phyloP scores from a whole-genome alignment of 2,888 invertebrate species.

The Hypena proboscidalis region DNA sequence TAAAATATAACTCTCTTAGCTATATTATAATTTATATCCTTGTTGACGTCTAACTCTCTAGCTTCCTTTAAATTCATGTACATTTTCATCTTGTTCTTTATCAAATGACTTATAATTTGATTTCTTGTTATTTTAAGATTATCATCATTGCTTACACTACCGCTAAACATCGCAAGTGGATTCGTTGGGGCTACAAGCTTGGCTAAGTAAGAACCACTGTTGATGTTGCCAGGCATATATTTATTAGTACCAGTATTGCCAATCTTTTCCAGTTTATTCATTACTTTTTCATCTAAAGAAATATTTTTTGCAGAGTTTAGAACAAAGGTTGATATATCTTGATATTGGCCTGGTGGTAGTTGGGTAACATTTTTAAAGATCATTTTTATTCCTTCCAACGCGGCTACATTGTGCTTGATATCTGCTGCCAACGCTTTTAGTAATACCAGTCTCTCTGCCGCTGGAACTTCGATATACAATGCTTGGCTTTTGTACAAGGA shows the following conservation, averaged over 20 bases:
- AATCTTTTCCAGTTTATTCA: conserved; percentile 42
- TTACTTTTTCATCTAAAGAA: conserved; percentile 53
- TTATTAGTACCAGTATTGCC: conserved; percentile 26
- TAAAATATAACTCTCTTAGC: conserved; percentile 61
- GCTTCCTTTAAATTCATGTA: conserved; percentile 61
- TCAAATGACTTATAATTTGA: conserved; percentile 67
- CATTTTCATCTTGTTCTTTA: conserved; percentile 62
- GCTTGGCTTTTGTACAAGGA: conserved; percentile 61
- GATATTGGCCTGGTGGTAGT: conserved; percentile 43
- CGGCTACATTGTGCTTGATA: conserved; percentile 46
- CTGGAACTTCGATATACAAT: conserved; percentile 48
- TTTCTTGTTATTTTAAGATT: conserved; percentile 57
- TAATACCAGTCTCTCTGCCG: conserved; percentile 56
- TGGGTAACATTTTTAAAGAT: conserved; percentile 38
- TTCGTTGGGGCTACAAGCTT: conserved; percentile 8
- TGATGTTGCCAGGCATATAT: not conserved
- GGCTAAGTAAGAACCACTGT: conserved; percentile 1
- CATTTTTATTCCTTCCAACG: conserved; percentile 52
- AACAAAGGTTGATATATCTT: conserved; percentile 57
- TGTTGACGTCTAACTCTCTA: conserved; percentile 34
- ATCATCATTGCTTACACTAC: conserved; percentile 21
- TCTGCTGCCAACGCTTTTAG: conserved; percentile 64
- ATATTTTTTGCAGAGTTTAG: conserved; percentile 52
- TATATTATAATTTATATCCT: conserved; percentile 62
- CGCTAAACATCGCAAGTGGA: conserved; percentile 5